These are phyloP conservation scores for Chromobotia macracanthus DNA, from an alignment of 2,797 vertebrate genomes.

Conservation along the genomic window DNA sequence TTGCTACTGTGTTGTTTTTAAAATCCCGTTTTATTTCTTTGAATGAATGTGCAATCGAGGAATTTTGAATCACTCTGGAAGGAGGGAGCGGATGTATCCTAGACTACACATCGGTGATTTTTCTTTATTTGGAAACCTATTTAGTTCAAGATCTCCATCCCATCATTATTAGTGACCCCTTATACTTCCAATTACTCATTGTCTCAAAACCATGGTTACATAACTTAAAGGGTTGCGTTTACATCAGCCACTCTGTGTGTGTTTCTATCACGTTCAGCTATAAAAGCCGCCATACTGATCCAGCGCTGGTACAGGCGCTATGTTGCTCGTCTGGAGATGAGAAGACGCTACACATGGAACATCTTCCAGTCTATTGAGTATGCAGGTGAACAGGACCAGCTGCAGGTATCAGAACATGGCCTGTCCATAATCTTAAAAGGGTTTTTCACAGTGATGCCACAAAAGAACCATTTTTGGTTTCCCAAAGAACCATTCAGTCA, in stretches of 20 bases:
- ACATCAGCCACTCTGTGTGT: slow-evolving; percentile 12
- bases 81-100: neutral
- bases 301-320: slow-evolving; percentile 94
- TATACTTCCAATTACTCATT: neutral
- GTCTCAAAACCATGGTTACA: neutral
- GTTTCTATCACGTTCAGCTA: slow-evolving; percentile 70
- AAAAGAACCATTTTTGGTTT: no score
- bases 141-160: neutral
- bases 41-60: neutral
- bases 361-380: slow-evolving; percentile 97
- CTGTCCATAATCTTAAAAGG: neutral
- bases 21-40: neutral
- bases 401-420: slow-evolving; percentile 75
- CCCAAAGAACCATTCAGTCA: no score
- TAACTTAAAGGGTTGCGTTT: neutral
- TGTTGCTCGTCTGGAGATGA: slow-evolving; percentile 85
- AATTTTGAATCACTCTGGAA: neutral
- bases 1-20: neutral
- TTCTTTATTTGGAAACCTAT: neutral
- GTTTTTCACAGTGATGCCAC: no score
- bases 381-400: slow-evolving; percentile 91
- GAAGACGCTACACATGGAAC: slow-evolving; percentile 86
- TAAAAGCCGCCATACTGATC: slow-evolving; percentile 90
- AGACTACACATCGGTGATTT: neutral
- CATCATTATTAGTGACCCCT: neutral